Base-by-base conservation (phyloP, 2,797 vertebrate genomes). In the Pampus argenteus region DNA sequence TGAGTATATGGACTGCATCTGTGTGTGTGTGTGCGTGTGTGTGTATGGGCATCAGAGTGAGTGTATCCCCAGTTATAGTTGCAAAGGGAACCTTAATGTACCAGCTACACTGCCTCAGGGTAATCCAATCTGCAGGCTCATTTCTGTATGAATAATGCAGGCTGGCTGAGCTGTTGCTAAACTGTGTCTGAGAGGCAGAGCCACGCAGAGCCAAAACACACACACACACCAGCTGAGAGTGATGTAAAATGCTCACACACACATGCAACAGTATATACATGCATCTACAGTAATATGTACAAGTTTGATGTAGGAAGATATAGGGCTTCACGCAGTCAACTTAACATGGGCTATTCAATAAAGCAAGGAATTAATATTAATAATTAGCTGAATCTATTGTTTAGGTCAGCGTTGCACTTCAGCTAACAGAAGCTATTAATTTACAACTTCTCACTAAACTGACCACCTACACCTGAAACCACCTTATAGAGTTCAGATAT, bases 111-210 rank as follows among this genome's bases (percentile, higher is more conserved):
- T 94, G 92, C 91, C 82, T 87, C 86, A 64, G 90, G 91, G 97
- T 97, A 98, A 98, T 94, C 87, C 83, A 95, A 98, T 94, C 96
- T 89, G 86, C 84, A 80, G 90, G 93, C 92, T 96, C 69, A 66
- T 85, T 85, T 88, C 52, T 62, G 66, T 91, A 96, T 98, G 82
- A 97, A 98, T 97, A 95, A 97, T 96, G 95, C 86, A 96, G 63
- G 85, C 62, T 83, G 92, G 86, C 93, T 92, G 92, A 89, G 89
- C 93, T 90, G 85, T 94, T 93, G 92, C 92, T 84, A 95, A 95
- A 94, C 95, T 94, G 94, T 93, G 92, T 94, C 92, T 94, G 91
- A 78, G 87, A 95, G 94, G 95, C 90, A 86, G 93, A 94, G 94
- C 91, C 87, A 82, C 89, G 86, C 87, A 86, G 84, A 85, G 87